phyloP scores from a whole-genome alignment of 2,113 vertebrate genomes.

The Cynoglossus semilaevis region DNA sequence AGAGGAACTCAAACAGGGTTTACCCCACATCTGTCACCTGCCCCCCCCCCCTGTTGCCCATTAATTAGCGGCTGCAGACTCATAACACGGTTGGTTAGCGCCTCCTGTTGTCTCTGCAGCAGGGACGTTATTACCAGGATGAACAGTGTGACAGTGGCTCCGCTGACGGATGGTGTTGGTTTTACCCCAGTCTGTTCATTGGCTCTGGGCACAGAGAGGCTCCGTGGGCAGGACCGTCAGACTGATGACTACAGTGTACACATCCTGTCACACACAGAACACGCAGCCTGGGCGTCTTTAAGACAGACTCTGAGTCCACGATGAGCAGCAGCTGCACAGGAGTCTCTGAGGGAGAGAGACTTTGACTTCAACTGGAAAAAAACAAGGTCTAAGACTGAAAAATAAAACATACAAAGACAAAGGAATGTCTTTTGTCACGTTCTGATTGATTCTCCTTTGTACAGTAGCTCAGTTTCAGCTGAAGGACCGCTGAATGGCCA shows the following conservation, averaged over 20 bases:
- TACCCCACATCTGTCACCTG: slow-evolving; percentile 4
- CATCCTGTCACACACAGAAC: slow-evolving; percentile 7
- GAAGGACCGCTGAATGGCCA: too few species aligned
- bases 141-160: slow-evolving; percentile 56
- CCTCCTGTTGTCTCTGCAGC: slow-evolving; percentile 50
- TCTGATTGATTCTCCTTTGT: too few species aligned
- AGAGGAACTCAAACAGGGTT: slow-evolving; percentile 31
- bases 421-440: too few species aligned
- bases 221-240: slow-evolving; percentile 22
- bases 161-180: slow-evolving; percentile 58
- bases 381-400: too few species aligned
- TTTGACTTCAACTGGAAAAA: too few species aligned
- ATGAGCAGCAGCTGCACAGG: too few species aligned
- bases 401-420: too few species aligned
- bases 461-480: too few species aligned
- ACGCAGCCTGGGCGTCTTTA: neutral
- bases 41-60: slow-evolving; percentile 10
- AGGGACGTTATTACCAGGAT: slow-evolving; percentile 40
- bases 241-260: slow-evolving; percentile 7
- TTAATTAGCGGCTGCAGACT: slow-evolving; percentile 52
- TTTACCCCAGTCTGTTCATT: slow-evolving; percentile 38
- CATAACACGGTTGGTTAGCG: slow-evolving; percentile 64
- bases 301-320: too few species aligned
- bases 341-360: too few species aligned
- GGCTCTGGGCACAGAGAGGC: neutral